These are phyloP conservation scores for Cordilura impudica DNA, from an alignment of 2,888 invertebrate genomes.

Conservation along the genomic window DNA sequence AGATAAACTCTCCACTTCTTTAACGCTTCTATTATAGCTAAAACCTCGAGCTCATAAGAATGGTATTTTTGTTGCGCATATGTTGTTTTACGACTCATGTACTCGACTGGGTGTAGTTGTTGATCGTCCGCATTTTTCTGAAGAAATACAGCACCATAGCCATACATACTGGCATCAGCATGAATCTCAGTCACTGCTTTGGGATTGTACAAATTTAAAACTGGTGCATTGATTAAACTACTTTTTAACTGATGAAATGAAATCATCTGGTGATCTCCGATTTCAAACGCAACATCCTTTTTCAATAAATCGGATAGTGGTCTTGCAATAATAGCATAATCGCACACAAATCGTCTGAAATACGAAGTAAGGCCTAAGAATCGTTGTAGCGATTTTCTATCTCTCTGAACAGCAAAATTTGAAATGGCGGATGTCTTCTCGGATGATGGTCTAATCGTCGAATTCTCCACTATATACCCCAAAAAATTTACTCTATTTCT, in stretches of 20 bases:
- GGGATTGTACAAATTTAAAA: slow-evolving; percentile 43
- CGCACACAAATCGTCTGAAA: background rate
- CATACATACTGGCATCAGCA: no score
- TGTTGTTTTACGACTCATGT: slow-evolving; percentile 36
- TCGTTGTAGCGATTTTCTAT: slow-evolving; percentile 35
- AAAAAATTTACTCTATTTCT: slow-evolving; percentile 12
- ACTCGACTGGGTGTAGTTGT: background rate
- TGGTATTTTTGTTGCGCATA: no score
- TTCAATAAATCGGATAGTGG: slow-evolving; percentile 64
- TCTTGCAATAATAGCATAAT: slow-evolving; percentile 64
- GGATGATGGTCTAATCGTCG: slow-evolving; percentile 33
- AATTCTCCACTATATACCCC: slow-evolving; percentile 16
- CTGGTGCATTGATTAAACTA: background rate
- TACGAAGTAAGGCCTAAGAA: background rate
- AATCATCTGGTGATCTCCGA: background rate
- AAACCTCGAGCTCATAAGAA: no score
- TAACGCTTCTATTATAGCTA: no score
- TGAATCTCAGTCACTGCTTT: slow-evolving; percentile 53
- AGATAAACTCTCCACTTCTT: no score
- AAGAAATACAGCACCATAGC: slow-evolving; percentile 46
- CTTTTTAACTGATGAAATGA: background rate
- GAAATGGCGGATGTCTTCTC: slow-evolving; percentile 44
- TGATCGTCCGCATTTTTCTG: background rate
- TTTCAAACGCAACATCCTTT: background rate
- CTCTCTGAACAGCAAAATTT: slow-evolving; percentile 37